Evolutionary conservation across 1,140 invertebrate species (phyloP).

Genomic region (Drosophila guanche): DNA sequence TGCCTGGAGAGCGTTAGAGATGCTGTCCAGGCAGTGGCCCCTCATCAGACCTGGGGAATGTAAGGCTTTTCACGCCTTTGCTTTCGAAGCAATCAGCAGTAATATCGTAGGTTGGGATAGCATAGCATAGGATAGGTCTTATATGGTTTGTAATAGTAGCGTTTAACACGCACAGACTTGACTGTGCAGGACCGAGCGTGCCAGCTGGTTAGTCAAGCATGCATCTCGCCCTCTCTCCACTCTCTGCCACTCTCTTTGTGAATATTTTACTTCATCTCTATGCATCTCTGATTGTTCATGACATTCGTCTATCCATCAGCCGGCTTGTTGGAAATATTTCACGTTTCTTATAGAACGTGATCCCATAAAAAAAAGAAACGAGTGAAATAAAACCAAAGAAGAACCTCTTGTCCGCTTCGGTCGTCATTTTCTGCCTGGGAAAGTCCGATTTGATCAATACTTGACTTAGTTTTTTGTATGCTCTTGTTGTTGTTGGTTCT

Average conservation of each 20-base stretch:
- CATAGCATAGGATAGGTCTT: constrained; percentile 27
- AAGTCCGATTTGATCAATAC: constrained; percentile 69
- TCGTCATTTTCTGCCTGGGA: constrained; percentile 46
- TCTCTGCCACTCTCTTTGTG: not conserved
- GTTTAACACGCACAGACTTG: constrained; percentile 76
- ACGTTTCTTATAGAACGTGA: constrained; percentile 77
- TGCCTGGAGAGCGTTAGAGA: constrained; percentile 1
- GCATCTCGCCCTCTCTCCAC: constrained; percentile 2
- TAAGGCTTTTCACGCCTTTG: constrained; percentile 56
- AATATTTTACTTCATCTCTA: not conserved
- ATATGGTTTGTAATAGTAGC: constrained; percentile 58
- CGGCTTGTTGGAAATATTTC: constrained; percentile 65
- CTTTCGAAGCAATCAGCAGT: constrained; percentile 18
- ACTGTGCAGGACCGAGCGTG: constrained; percentile 49
- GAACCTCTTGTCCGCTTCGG: constrained; percentile 30
- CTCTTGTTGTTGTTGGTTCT: constrained; percentile 19
- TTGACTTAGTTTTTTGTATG: constrained; percentile 28
- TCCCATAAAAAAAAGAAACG: constrained; percentile 57
- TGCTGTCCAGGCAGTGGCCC: constrained; percentile 27
- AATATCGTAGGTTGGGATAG: constrained; percentile 21
- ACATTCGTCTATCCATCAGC: constrained; percentile 56
- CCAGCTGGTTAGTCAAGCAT: constrained; percentile 46
- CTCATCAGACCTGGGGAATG: constrained; percentile 2
- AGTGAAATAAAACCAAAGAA: constrained; percentile 26
- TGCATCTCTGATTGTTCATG: constrained; percentile 32